Percentiles rank a stretch among this genome's conserved stretches.
Evolutionary conservation across 2,888 invertebrate genomes (phyloP).

Genomic region (Dusona sp.): DNA sequence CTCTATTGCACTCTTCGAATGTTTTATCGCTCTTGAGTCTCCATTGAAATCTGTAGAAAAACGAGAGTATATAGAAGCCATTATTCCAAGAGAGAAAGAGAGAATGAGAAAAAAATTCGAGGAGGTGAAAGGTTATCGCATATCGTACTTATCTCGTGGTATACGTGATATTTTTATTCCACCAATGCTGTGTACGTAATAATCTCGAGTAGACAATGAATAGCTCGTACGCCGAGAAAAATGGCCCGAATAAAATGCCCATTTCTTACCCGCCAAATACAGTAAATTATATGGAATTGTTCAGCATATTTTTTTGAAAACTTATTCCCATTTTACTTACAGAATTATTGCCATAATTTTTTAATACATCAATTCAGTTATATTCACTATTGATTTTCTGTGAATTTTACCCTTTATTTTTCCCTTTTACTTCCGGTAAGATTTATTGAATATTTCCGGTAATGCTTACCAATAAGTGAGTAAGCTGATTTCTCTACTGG

Average conservation of each 20-base stretch:
- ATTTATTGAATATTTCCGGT: background rate
- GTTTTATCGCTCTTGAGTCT: slow-evolving; percentile 62
- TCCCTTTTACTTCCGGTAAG: background rate
- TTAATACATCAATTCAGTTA: background rate
- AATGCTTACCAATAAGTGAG: background rate
- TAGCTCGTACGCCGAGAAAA: slow-evolving; percentile 14
- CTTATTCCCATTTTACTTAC: slow-evolving; percentile 2
- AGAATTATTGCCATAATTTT: background rate
- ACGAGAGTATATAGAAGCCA: slow-evolving; percentile 37
- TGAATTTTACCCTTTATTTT: background rate
- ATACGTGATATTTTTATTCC: slow-evolving; percentile 48
- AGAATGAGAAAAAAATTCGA: background rate
- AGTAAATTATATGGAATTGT: slow-evolving; percentile 2
- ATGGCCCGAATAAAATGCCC: slow-evolving; percentile 7
- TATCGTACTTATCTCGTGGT: slow-evolving; percentile 57
- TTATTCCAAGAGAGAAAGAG: slow-evolving; percentile 25
- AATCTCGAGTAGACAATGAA: slow-evolving; percentile 44
- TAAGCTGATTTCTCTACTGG: background rate
- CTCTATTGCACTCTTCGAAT: slow-evolving; percentile 61
- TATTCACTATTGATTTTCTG: background rate
- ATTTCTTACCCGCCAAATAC: background rate
- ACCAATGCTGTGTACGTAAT: slow-evolving; percentile 13
- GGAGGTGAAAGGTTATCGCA: slow-evolving; percentile 67
- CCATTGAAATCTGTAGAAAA: slow-evolving; percentile 50
- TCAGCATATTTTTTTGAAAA: background rate